phyloP scores from a whole-genome alignment of 2,888 invertebrate species.

The Melieria crassipennis region DNA sequence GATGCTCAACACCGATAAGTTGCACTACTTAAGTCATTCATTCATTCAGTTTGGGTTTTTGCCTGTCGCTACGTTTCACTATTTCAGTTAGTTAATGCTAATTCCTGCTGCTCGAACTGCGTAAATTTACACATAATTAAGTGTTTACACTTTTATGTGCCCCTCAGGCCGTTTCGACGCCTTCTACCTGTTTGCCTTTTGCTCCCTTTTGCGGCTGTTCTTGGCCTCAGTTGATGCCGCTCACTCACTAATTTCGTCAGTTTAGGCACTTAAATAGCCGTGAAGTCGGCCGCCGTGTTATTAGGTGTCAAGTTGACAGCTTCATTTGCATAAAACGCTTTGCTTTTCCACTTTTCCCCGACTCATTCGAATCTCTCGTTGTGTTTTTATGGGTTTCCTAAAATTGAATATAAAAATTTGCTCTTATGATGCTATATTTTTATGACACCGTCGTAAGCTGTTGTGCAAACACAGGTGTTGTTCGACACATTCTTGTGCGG shows the following conservation, averaged over 20 bases:
- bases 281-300: background rate
- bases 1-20: background rate
- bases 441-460: too few species aligned
- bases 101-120: constrained; percentile 17
- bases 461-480: too few species aligned
- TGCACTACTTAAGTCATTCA: too few species aligned
- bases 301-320: constrained; percentile 18
- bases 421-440: too few species aligned
- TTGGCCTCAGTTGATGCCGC: background rate
- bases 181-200: too few species aligned
- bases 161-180: too few species aligned
- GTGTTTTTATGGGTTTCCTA: too few species aligned
- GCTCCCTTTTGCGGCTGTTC: too few species aligned
- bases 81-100: constrained; percentile 24
- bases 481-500: too few species aligned
- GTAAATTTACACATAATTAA: constrained; percentile 50
- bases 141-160: constrained; percentile 46
- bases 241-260: background rate
- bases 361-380: too few species aligned
- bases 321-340: constrained; percentile 30
- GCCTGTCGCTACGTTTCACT: background rate
- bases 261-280: constrained; percentile 1
- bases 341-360: constrained; percentile 4
- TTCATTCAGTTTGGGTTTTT: constrained; percentile 5
- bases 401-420: too few species aligned